Conservation (phyloP, 2,797 vertebrate species). For the Phrynocephalus guinanensis region DNA sequence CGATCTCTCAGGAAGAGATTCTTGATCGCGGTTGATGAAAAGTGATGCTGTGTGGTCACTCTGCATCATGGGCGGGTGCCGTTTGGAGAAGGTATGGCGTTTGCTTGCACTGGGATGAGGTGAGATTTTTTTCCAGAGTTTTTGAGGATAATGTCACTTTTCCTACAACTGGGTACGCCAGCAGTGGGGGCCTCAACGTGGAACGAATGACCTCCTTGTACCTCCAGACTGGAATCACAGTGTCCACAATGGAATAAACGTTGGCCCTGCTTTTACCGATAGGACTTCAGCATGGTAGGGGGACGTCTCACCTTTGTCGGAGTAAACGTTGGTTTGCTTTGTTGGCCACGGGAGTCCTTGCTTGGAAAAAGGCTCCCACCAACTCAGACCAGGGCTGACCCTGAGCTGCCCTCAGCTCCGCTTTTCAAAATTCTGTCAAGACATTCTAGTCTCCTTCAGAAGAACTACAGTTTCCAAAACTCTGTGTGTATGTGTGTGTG, state of each 20-base stretch:
- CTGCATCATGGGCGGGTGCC: neutral
- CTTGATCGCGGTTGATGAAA: neutral
- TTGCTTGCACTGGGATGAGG: neutral
- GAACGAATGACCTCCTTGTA: too few species aligned
- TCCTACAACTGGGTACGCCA: neutral
- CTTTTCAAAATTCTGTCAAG: neutral
- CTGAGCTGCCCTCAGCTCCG: neutral
- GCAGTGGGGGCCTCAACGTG: neutral
- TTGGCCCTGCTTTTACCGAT: neutral
- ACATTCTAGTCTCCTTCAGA: neutral
- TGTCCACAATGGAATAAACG: accelerated
- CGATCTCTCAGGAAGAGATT: neutral
- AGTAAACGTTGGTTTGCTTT: neutral
- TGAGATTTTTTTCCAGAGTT: neutral
- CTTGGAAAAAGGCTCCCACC: neutral
- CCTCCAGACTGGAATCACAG: too few species aligned
- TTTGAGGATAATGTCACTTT: neutral
- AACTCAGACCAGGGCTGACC: neutral
- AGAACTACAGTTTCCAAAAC: neutral
- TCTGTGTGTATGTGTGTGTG: neutral
- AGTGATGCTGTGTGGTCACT: neutral
- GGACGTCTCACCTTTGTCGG: conserved; percentile 47
- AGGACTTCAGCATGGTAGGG: neutral
- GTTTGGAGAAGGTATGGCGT: neutral
- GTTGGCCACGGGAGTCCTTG: neutral